These are phyloP conservation scores for Pterobdella sp. DNA, from an alignment of 2,888 invertebrate genomes.

Conservation along the genomic window DNA sequence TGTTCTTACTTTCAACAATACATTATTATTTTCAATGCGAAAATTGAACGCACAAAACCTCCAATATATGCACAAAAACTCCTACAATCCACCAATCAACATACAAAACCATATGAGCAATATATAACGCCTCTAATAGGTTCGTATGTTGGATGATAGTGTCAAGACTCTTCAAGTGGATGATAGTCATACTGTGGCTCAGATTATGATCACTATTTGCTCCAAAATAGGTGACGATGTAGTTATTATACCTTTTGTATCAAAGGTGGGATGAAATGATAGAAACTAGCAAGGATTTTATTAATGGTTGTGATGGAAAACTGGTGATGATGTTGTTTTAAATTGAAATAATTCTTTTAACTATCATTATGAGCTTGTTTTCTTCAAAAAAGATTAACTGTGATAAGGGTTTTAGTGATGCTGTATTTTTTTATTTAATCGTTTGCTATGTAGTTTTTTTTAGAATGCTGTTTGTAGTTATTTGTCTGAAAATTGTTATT, in stretches of 20 bases:
- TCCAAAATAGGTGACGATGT: conserved; percentile 69
- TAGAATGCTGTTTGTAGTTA: no score
- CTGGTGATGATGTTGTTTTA: background rate
- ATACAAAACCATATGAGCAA: background rate
- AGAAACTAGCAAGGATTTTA: background rate
- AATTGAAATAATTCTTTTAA: background rate
- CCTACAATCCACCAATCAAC: background rate
- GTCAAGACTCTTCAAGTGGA: conserved; percentile 93
- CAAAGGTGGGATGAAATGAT: no score
- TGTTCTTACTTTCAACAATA: no score
- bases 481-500: no score
- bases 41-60: background rate
- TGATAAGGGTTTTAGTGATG: no score
- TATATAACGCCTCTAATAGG: conserved; percentile 54
- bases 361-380: background rate
- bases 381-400: no score
- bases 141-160: conserved; percentile 88
- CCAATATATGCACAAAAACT: background rate
- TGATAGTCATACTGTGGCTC: conserved; percentile 92
- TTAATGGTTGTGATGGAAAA: background rate
- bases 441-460: no score
- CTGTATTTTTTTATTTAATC: no score
- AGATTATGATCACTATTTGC: conserved; percentile 97
- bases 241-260: background rate
- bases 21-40: no score